Percentiles rank a stretch among this genome's conserved stretches.
Evolutionary conservation across 2,888 invertebrate genomes (phyloP).

Genomic region (Junonia oenone): DNA sequence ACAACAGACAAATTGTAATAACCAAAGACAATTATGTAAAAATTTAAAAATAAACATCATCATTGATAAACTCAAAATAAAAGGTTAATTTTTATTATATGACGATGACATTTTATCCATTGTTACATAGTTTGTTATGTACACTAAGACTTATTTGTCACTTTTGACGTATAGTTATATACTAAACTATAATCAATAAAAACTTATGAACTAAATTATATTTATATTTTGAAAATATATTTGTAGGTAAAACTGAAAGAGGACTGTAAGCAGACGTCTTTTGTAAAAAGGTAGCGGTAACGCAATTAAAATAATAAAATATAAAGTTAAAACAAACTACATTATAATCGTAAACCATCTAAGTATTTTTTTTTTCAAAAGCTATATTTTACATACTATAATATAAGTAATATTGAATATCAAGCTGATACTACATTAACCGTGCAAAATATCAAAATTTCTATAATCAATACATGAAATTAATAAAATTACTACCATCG

Average conservation of each 20-base stretch:
- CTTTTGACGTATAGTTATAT: not conserved
- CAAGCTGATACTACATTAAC: conserved; percentile 13
- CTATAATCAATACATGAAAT: conserved; percentile 11
- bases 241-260: conserved; percentile 12
- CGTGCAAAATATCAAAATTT: conserved; percentile 20
- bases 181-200: conserved; percentile 1
- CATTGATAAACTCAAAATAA: not conserved
- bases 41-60: not conserved
- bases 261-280: not conserved
- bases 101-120: not conserved
- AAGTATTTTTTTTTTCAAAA: not conserved
- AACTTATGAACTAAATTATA: not conserved
- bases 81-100: not conserved
- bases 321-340: not conserved
- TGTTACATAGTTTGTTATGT: not conserved
- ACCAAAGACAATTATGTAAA: not conserved
- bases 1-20: not conserved
- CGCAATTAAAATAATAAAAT: not conserved
- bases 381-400: not conserved
- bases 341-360: not conserved
- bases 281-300: not conserved
- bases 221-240: conserved; percentile 1
- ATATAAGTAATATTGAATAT: conserved; percentile 1
- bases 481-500: conserved; percentile 53
- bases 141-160: not conserved